Evolutionary conservation across 2,113 vertebrate species (phyloP), one percentile per base, ranked within the genome.

Genomic region (Festucalex cinctus): DNA sequence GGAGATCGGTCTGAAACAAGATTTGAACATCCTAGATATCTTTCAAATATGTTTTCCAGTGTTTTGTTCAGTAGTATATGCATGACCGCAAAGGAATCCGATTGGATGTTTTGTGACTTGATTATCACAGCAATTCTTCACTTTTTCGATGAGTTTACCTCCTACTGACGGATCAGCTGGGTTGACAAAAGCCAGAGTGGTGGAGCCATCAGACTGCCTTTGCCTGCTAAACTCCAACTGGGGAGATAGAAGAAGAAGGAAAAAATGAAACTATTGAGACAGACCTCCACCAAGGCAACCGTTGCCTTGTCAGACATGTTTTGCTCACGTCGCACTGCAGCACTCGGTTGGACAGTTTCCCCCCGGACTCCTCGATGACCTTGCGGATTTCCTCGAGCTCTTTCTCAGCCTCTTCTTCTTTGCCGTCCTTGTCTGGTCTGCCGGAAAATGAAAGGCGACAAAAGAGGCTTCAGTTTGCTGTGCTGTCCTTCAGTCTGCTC

Each of bases 381-480:
- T 94, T 95, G 79, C 94, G 94, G 26, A 98, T 94, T 91, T 95
- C 94, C 81, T 96, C 92, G 10, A 95, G 91, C 1, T 99, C 97
- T 80, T 92, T 93, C 80, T 96, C 95, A 66, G 70, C 91, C 71
- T 89, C 92, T 70, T 97, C 96, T 54, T 98, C 97, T 61, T 93
- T 92, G 5, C 89, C 75, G 75, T 97, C 95, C 78, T 92, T 94
- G 75, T 98, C 97, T 75, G 93, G 94, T 88, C 96, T 98, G 88
- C 65, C 10, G 20, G 22, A 26, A 13, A 41, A 26, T 24, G n/a
- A 62, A 39, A 76, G 65, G 60, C 3, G 7, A 36, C 57, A 53
- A 51, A 68, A 78, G 59, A 83, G 61, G 78, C 63, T 57, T 57
- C 3, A 22, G 35, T 37, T 37, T 60, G 9, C 35, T 60, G 58